Evolutionary conservation across 23 tunicate genomes (phyloP).

Genomic region (Trididemnum miniatum): DNA sequence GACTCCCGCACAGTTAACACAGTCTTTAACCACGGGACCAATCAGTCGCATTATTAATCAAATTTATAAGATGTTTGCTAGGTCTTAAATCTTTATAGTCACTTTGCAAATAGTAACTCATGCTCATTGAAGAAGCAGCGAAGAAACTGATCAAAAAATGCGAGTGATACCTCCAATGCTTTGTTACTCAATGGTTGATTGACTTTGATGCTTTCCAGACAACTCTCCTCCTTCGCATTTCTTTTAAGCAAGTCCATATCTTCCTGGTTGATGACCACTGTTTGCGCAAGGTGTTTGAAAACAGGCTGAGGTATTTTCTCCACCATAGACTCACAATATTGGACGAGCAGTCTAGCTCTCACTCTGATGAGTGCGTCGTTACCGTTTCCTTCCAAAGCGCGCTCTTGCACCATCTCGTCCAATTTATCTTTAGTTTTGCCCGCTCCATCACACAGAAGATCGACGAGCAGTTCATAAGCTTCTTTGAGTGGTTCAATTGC

Average conservation of each 20-base stretch:
- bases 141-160: no score
- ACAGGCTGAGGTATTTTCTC: neutral
- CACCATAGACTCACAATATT: constrained; percentile 6
- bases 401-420: constrained; percentile 8
- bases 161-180: constrained; percentile 8
- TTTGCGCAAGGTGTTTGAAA: constrained; percentile 13
- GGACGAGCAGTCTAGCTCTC: constrained; percentile 15
- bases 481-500: constrained; percentile 28
- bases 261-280: constrained; percentile 17
- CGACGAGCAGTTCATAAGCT: constrained; percentile 11
- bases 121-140: no score
- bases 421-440: neutral
- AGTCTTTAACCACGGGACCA: no score
- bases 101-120: no score
- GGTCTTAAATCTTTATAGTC: no score
- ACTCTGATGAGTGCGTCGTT: constrained; percentile 1
- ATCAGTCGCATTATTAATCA: no score
- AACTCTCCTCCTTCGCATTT: neutral
- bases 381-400: constrained; percentile 28
- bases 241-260: constrained; percentile 20
- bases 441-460: constrained; percentile 6
- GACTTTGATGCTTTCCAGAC: neutral
- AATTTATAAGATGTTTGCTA: no score
- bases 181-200: neutral
- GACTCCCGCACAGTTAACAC: no score